Percentiles rank a stretch among this genome's conserved stretches.
Evolutionary conservation across 2,113 vertebrate genomes (phyloP).

Genomic region (Pantherophis guttatus): DNA sequence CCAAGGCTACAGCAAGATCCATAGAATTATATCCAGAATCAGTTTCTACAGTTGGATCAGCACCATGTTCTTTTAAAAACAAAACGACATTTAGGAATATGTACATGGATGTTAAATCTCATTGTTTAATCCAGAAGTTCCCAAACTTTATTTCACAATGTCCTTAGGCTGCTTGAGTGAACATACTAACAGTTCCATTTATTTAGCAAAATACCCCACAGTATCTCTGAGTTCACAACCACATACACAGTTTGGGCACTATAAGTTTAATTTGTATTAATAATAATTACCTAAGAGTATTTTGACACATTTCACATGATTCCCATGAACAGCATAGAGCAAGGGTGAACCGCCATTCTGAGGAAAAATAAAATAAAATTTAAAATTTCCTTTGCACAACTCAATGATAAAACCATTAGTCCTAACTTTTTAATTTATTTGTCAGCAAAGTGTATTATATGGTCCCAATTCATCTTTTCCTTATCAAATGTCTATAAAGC

Average conservation of each 20-base stretch:
- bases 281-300: slow-evolving; percentile 85
- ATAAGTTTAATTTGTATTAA: not conserved
- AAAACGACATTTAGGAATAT: slow-evolving; percentile 32
- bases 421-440: not conserved
- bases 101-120: not conserved
- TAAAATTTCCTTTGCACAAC: not conserved
- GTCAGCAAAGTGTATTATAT: not conserved
- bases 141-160: not conserved
- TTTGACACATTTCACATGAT: slow-evolving; percentile 95
- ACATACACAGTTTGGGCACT: not conserved
- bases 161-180: not conserved
- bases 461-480: not conserved
- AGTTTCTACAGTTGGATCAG: slow-evolving; percentile 93
- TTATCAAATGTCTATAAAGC: not conserved
- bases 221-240: not conserved
- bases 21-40: slow-evolving; percentile 97
- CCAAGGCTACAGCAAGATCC: slow-evolving; percentile 96
- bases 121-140: not conserved
- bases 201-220: not conserved
- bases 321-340: slow-evolving; percentile 96
- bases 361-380: slow-evolving; percentile 51
- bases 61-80: slow-evolving; percentile 82
- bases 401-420: not conserved
- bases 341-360: slow-evolving; percentile 96
- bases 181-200: not conserved